Evolutionary conservation across 2,113 vertebrate genomes (phyloP).

Genomic region (Phalacrocorax brasilianus): DNA sequence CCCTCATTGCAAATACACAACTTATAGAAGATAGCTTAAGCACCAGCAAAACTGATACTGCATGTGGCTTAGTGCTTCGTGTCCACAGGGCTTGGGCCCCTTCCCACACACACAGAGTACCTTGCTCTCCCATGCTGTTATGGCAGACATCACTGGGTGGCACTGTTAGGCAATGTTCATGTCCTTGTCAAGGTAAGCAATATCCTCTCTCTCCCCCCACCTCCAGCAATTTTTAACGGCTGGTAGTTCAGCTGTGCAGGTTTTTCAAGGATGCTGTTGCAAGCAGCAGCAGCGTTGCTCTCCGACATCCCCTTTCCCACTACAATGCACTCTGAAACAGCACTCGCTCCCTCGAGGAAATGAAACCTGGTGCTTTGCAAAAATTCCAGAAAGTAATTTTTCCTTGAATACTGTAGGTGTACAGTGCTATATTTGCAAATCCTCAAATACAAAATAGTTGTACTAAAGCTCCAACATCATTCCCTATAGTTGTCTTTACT

Average conservation of each 20-base stretch:
- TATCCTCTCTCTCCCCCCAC: background rate
- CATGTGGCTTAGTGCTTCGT: fast-evolving
- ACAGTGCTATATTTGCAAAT: background rate
- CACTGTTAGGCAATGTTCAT: conserved; percentile 50
- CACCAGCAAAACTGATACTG: fast-evolving
- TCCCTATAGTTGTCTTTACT: background rate
- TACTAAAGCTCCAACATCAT: background rate
- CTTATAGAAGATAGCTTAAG: fast-evolving
- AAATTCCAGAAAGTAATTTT: background rate
- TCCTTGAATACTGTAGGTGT: background rate
- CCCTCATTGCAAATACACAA: fast-evolving
- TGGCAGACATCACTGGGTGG: conserved; percentile 59
- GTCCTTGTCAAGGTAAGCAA: conserved; percentile 20
- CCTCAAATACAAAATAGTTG: background rate
- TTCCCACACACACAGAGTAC: fast-evolving
- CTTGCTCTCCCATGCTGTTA: conserved; percentile 8
- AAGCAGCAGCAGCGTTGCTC: background rate
- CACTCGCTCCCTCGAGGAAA: fast-evolving
- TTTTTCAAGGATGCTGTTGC: background rate
- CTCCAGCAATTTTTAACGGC: background rate
- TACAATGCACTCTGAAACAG: fast-evolving
- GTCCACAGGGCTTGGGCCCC: fast-evolving
- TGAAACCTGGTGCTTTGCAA: background rate
- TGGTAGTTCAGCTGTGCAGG: background rate
- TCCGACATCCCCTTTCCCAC: background rate